Evolutionary conservation across 2,797 vertebrate genomes (phyloP).

Genomic region (Sylvilagus floridanus): DNA sequence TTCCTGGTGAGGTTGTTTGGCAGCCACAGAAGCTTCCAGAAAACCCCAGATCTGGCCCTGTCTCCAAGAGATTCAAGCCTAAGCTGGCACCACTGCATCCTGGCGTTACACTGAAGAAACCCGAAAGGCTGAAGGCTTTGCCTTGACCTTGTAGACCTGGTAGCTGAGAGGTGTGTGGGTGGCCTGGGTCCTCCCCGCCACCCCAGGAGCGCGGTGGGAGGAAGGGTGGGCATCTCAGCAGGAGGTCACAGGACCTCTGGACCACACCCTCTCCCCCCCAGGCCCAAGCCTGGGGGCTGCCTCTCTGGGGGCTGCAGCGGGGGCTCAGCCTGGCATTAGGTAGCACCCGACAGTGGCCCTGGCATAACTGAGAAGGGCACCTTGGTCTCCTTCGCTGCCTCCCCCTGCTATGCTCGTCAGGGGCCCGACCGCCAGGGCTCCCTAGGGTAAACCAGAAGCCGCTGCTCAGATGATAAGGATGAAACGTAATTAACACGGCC

Average conservation of each 20-base stretch:
- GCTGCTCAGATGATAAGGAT: background rate
- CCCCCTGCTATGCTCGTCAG: background rate
- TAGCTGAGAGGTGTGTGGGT: background rate
- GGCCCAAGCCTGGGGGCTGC: background rate
- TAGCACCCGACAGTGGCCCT: too few species aligned
- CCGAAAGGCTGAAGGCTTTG: background rate
- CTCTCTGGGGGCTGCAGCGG: background rate
- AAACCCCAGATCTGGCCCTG: background rate
- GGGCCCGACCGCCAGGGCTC: background rate
- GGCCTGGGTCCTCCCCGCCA: background rate
- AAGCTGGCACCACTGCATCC: background rate
- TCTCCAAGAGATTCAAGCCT: background rate
- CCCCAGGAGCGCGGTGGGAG: too few species aligned
- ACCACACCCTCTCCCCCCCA: fast-evolving
- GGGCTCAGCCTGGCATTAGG: background rate
- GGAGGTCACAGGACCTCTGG: fast-evolving
- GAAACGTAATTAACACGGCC: constrained; percentile 59
- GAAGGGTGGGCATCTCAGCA: background rate
- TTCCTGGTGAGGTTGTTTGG: background rate
- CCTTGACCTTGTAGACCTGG: too few species aligned
- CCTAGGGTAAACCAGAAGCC: background rate
- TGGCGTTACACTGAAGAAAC: background rate
- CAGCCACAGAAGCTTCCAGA: background rate
- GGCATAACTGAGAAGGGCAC: background rate
- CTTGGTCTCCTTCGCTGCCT: constrained; percentile 17